These are phyloP conservation scores for Bubo bubo DNA, from an alignment of 2,113 vertebrate species.

Conservation along the genomic window DNA sequence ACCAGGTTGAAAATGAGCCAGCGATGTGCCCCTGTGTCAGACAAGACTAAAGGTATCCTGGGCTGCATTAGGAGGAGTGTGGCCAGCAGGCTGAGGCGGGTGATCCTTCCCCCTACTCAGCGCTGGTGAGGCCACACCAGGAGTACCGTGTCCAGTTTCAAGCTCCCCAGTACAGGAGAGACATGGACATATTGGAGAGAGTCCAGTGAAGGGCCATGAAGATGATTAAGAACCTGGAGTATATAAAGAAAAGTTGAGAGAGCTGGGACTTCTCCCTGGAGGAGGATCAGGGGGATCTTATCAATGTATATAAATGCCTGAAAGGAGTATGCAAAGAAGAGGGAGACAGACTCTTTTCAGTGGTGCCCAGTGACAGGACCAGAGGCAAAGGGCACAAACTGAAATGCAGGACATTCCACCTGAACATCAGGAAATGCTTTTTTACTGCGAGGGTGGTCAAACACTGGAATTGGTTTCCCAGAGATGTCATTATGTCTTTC, in stretches of 20 bases:
- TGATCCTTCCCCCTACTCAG: neutral
- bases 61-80: neutral
- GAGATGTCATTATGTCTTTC: neutral
- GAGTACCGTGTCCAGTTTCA: neutral
- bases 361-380: neutral
- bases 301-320: neutral
- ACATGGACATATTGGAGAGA: neutral
- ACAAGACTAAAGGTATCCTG: neutral
- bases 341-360: neutral
- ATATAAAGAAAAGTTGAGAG: neutral
- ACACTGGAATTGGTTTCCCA: neutral
- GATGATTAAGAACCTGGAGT: neutral
- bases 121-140: accelerated
- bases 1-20: neutral
- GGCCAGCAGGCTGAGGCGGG: neutral
- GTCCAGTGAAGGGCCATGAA: neutral
- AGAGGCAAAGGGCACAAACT: neutral
- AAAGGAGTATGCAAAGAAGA: neutral
- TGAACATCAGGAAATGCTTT: no score
- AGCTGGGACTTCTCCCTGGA: neutral
- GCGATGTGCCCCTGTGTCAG: neutral
- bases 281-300: neutral
- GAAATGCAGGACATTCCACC: neutral
- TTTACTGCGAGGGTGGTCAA: neutral
- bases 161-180: neutral